Conservation (phyloP, 2,113 vertebrate species). For the Pholis gunnellus region DNA sequence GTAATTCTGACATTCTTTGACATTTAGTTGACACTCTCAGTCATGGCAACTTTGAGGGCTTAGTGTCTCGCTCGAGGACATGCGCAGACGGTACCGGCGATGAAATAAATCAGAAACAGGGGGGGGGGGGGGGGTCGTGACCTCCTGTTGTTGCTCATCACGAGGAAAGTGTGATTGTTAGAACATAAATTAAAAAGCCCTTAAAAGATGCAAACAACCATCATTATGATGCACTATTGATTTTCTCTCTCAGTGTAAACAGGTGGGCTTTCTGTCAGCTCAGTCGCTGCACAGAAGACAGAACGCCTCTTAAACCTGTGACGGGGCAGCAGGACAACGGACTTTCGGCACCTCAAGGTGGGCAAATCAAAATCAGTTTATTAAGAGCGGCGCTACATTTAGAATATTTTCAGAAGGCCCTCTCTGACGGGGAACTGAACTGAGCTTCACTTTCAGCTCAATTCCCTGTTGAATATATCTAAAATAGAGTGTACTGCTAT, state of each 20-base stretch:
- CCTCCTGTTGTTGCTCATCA: slow-evolving; percentile 34
- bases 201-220: slow-evolving; percentile 16
- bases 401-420: background rate
- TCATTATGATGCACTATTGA: background rate
- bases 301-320: background rate
- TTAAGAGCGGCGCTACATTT: background rate
- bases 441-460: no score
- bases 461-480: background rate
- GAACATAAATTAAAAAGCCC: slow-evolving; percentile 4
- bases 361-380: no score
- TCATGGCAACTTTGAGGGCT: slow-evolving; percentile 48
- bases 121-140: background rate
- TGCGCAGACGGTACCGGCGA: background rate
- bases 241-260: slow-evolving; percentile 43
- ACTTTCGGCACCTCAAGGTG: no score
- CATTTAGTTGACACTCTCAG: slow-evolving; percentile 57
- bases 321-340: background rate
- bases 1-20: slow-evolving; percentile 62
- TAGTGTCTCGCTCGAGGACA: slow-evolving; percentile 60
- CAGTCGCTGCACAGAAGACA: background rate
- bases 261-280: slow-evolving; percentile 20
- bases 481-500: background rate
- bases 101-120: slow-evolving; percentile 43
- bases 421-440: background rate
- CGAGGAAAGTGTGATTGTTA: slow-evolving; percentile 12